phyloP scores from a whole-genome alignment of 2,888 invertebrate genomes.

The Trilocha varians region DNA sequence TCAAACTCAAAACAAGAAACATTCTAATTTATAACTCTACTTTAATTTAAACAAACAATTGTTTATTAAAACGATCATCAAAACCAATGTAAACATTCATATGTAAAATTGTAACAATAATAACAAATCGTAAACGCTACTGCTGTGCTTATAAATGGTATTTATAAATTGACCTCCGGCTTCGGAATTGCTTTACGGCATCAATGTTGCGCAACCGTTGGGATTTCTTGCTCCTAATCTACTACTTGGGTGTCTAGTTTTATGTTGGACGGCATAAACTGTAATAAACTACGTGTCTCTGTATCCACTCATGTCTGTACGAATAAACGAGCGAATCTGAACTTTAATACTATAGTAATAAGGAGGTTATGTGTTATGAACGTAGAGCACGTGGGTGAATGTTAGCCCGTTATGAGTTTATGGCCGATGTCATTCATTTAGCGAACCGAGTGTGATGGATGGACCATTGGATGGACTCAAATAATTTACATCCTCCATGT shows the following conservation, averaged over 20 bases:
- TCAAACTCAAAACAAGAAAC: neutral
- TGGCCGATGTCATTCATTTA: constrained; percentile 58
- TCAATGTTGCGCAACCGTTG: constrained; percentile 45
- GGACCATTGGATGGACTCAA: constrained; percentile 40
- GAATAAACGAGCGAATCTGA: constrained; percentile 12
- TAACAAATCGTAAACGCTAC: constrained; percentile 60
- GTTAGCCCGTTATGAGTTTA: constrained; percentile 50
- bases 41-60: neutral
- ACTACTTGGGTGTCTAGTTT: constrained; percentile 70
- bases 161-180: constrained; percentile 56
- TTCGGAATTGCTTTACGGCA: constrained; percentile 33
- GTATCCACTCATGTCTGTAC: constrained; percentile 19
- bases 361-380: constrained; percentile 6
- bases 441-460: constrained; percentile 49
- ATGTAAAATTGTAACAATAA: constrained; percentile 52
- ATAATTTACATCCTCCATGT: constrained; percentile 29
- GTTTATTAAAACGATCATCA: constrained; percentile 8
- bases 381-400: constrained; percentile 52
- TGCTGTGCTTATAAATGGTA: constrained; percentile 20
- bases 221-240: constrained; percentile 51
- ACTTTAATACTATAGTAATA: constrained; percentile 23
- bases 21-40: neutral
- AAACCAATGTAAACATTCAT: constrained; percentile 25
- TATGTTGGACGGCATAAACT: constrained; percentile 50
- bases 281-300: constrained; percentile 49